A percentile compares a stretch with the other conserved stretches of the same genome.
These are phyloP conservation scores for Octodon degus DNA, from an alignment of 2,113 vertebrate species.

Conservation along the genomic window DNA sequence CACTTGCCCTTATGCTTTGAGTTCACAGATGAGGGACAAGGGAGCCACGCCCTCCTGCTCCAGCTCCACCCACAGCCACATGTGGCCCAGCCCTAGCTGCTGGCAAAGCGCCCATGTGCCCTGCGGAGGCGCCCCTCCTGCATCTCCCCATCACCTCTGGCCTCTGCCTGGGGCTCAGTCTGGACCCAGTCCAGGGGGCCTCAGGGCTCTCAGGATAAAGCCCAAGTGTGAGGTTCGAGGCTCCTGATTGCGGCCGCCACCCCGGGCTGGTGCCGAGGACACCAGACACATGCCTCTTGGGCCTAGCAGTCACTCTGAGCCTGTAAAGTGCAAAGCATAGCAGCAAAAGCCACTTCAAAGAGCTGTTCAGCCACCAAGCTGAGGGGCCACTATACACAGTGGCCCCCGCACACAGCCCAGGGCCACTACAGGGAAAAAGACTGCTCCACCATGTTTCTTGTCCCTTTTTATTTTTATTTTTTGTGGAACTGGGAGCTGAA, in stretches of 20 bases:
- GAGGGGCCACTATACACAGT: too few species aligned
- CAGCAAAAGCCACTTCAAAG: background rate
- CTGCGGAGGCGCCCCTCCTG: background rate
- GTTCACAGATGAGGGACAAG: background rate
- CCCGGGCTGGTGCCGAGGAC: background rate
- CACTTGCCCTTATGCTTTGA: background rate
- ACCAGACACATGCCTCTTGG: background rate
- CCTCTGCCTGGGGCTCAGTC: background rate
- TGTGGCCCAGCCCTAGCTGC: background rate
- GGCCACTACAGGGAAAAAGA: background rate
- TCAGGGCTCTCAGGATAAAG: background rate
- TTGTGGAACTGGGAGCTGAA: background rate
- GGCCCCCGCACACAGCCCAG: background rate
- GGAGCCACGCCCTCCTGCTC: background rate
- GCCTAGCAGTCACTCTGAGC: background rate
- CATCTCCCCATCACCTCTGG: background rate
- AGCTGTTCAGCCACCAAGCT: background rate
- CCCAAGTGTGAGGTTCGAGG: background rate
- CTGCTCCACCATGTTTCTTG: background rate
- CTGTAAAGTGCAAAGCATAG: background rate
- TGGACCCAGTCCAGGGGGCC: background rate
- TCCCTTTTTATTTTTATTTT: background rate
- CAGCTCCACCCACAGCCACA: background rate
- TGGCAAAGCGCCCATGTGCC: background rate
- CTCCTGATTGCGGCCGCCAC: background rate